A percentile compares a stretch with the other conserved stretches of the same genome.
Evolutionary conservation across 2,113 vertebrate species (phyloP).

Genomic region (Seriola quinqueradiata): DNA sequence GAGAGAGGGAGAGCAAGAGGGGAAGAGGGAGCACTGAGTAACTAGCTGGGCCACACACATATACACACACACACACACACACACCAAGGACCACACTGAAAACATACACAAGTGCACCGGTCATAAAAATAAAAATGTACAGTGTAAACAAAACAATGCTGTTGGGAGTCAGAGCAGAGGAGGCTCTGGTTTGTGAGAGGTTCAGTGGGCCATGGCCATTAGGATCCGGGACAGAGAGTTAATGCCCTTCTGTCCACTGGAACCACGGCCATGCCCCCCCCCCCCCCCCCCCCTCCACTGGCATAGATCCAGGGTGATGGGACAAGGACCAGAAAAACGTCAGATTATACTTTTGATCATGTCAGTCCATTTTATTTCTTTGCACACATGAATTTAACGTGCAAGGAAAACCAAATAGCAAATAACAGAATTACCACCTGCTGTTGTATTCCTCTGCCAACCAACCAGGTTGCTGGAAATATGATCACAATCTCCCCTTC

Average conservation of each 20-base stretch:
- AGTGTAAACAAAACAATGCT: conserved; percentile 60
- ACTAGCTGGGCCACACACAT: conserved; percentile 51
- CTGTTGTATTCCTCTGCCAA: no score
- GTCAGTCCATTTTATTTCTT: conserved; percentile 3
- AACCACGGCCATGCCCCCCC: conserved; percentile 27
- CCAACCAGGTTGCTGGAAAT: no score
- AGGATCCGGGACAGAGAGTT: conserved; percentile 66
- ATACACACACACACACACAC: conserved; percentile 62
- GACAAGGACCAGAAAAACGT: conserved; percentile 9
- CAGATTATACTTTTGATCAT: conserved; percentile 7
- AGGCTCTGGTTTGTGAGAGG: conserved; percentile 46
- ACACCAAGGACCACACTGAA: conserved; percentile 41
- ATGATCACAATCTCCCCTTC: no score
- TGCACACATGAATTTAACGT: neutral
- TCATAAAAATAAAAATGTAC: conserved; percentile 62
- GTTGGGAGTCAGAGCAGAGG: conserved; percentile 31
- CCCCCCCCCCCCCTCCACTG: conserved; percentile 31
- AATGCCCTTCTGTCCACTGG: conserved; percentile 69
- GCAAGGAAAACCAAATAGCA: neutral
- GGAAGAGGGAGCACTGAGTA: conserved; percentile 35
- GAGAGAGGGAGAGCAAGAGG: conserved; percentile 20
- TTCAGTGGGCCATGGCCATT: conserved; percentile 58
- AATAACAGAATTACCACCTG: neutral
- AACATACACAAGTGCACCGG: conserved; percentile 51
- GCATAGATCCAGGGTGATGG: conserved; percentile 15